These are phyloP conservation scores for Trichogramma evanescens DNA, from an alignment of 2,888 invertebrate genomes.

Conservation along the genomic window DNA sequence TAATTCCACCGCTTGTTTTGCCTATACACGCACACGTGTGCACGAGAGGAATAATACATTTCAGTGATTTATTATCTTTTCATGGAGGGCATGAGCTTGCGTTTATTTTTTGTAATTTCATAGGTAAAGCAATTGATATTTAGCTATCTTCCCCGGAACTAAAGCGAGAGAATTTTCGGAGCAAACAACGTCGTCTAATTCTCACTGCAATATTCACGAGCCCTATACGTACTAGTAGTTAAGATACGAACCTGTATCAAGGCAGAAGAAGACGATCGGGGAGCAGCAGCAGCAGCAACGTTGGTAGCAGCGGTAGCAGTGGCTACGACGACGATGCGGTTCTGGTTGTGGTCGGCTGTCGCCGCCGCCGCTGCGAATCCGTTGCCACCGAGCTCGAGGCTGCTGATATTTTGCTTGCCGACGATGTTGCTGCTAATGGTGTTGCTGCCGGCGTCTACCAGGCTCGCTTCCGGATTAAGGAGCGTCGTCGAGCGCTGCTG, in stretches of 20 bases:
- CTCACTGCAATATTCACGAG: not conserved
- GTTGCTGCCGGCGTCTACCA: not conserved
- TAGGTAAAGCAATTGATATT: not conserved
- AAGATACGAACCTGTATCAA: not conserved
- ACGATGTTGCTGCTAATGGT: not conserved
- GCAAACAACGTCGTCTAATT: not conserved
- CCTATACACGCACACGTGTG: not conserved
- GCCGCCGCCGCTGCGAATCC: conserved; percentile 7
- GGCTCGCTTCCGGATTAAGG: not conserved
- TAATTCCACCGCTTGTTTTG: not conserved
- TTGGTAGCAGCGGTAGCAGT: conserved; percentile 26
- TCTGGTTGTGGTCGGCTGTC: conserved; percentile 44
- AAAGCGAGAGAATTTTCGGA: too few relatives aligned
- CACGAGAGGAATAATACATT: too few relatives aligned
- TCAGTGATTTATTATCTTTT: not conserved
- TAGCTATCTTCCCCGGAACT: not conserved
- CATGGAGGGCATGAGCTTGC: not conserved
- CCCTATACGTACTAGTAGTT: not conserved
- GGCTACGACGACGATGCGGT: conserved; percentile 44
- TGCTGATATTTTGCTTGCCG: conserved; percentile 23
- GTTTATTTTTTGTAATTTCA: not conserved
- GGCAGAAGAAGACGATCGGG: not conserved
- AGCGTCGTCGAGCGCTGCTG: conserved; percentile 25
- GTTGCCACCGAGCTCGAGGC: conserved; percentile 32
- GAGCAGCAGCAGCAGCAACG: not conserved